These are phyloP conservation scores for Petrolisthes manimaculis DNA, from an alignment of 2,888 invertebrate genomes.

Conservation along the genomic window DNA sequence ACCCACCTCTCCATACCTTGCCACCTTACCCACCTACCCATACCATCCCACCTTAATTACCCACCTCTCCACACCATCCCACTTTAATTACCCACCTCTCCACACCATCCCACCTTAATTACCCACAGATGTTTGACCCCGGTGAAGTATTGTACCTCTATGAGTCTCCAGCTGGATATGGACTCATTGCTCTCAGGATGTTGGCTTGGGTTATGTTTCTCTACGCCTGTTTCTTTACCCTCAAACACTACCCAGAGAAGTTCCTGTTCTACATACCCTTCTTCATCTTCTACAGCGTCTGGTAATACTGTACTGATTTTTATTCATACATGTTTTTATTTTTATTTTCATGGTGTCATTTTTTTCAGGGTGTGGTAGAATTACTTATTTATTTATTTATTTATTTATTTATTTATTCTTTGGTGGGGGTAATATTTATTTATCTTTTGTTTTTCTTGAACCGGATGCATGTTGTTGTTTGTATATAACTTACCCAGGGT, in stretches of 20 bases:
- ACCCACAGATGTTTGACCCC: conserved; percentile 84
- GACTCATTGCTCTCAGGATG: conserved; percentile 80
- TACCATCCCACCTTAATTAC: background rate
- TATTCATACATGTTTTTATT: background rate
- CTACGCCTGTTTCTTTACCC: conserved; percentile 79
- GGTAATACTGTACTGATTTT: conserved; percentile 73
- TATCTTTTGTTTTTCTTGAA: background rate
- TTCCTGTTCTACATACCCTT: conserved; percentile 86
- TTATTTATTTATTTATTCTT: background rate
- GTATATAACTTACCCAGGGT: too few species aligned
- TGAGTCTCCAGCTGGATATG: conserved; percentile 91
- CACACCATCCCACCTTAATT: background rate
- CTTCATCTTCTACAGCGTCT: conserved; percentile 84
- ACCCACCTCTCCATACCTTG: background rate
- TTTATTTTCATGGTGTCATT: background rate
- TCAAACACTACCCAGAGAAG: conserved; percentile 87
- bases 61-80: background rate
- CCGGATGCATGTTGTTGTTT: background rate
- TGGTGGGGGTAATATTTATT: background rate
- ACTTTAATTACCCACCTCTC: background rate
- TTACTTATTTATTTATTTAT: background rate
- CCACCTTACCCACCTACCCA: background rate
- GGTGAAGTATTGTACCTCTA: conserved; percentile 90
- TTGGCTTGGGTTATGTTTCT: conserved; percentile 87
- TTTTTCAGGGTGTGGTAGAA: background rate